Evolutionary conservation across 2,888 invertebrate species (phyloP), one percentile per base, ranked within the genome.

Genomic region (Mythimna impura): DNA sequence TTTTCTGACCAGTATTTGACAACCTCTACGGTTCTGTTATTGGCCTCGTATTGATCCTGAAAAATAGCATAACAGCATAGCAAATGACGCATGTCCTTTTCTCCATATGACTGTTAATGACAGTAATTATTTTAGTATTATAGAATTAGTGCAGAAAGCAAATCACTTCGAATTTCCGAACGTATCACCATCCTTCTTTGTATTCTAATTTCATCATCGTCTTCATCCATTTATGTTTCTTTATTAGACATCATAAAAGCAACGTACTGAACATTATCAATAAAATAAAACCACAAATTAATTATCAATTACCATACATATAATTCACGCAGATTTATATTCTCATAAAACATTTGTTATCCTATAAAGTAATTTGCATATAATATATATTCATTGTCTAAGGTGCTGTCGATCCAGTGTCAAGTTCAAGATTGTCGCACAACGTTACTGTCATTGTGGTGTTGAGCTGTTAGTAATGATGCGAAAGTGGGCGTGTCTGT

Each of bases 401-500:
- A 47, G 8, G 14, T 64, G 30, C 14, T 22, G 22, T 50, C 3
- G 50, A 69, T 47, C 25, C 12, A 50, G 52, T 54, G 67, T 71
- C 80, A 75, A 80, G 75, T 75, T 79, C 80, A 79, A 71, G 22
- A 34, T 34, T 57, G n/a, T 40, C 47, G 36, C 34, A 34, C 17
- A 8, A 47, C 66, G 47, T 22, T 0, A 34, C 47, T 52, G 10
- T 61, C 55, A 52, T 22, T 34, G 55, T 54, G 12, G 6, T n/a
- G 3, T 0, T 12, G 25, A 4, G 20, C 8, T 9, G 5, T 47
- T 47, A 61, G 22, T 52, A 52, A 52, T 52, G 8, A 52, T n/a
- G 9, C 7, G 50, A 52, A 52, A 52, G 50, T n/a, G 8, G 57
- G 50, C 20, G 43, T 34, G 54, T 61, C 12, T 10, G 20, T 5